Conservation (phyloP, 2,888 invertebrate species). For the Diplolepis rosae region DNA sequence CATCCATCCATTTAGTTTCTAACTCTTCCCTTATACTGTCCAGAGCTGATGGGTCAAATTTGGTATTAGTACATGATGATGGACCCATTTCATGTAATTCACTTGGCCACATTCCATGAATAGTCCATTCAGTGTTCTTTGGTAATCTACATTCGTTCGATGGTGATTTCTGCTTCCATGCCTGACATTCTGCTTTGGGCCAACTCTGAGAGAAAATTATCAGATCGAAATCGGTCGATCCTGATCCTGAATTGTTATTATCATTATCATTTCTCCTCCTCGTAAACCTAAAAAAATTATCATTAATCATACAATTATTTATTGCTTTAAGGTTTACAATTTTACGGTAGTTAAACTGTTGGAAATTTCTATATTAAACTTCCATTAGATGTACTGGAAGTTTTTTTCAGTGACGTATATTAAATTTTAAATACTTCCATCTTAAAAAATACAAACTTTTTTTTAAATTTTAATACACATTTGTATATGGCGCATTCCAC, state of each 20-base stretch:
- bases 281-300: too few species aligned
- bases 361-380: too few species aligned
- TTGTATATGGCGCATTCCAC: too few species aligned
- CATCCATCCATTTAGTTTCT: constrained; percentile 81
- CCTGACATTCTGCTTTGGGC: constrained; percentile 83
- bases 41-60: constrained; percentile 68
- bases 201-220: constrained; percentile 87
- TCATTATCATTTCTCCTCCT: too few species aligned
- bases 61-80: neutral
- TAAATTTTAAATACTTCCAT: too few species aligned
- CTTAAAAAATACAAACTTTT: too few species aligned
- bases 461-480: too few species aligned
- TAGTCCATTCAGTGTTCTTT: constrained; percentile 80
- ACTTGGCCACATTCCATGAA: constrained; percentile 90
- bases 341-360: too few species aligned
- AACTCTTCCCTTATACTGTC: constrained; percentile 77
- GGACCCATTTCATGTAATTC: constrained; percentile 76
- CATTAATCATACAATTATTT: too few species aligned
- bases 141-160: constrained; percentile 79
- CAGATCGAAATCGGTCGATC: constrained; percentile 86
- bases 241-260: too few species aligned
- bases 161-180: constrained; percentile 79
- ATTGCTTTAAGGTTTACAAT: neutral
- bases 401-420: too few species aligned
- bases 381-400: too few species aligned